phyloP scores from a whole-genome alignment of 2,797 vertebrate genomes.

The Coracias cyanogaster region DNA sequence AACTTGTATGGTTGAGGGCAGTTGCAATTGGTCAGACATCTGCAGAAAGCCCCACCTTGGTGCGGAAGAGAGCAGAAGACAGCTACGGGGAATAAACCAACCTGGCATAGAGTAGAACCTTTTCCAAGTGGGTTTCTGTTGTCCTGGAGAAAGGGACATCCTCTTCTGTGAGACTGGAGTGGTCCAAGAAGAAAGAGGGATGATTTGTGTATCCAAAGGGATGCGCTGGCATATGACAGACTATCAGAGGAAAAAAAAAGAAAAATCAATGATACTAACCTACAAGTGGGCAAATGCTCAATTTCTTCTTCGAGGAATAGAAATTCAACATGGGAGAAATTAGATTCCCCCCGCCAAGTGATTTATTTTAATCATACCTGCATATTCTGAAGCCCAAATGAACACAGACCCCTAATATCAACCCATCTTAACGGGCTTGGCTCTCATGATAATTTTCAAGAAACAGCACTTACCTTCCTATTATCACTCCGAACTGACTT shows the following conservation, averaged over 20 bases:
- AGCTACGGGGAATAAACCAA: background rate
- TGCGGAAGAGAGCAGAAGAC: background rate
- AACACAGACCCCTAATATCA: background rate
- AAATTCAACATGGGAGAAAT: background rate
- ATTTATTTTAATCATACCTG: background rate
- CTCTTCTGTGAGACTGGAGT: background rate
- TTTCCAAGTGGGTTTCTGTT: background rate
- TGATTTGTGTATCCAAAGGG: background rate
- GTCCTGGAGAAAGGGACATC: background rate
- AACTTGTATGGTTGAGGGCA: background rate
- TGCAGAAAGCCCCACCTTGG: background rate
- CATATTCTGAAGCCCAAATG: background rate
- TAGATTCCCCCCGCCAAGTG: rapidly evolving
- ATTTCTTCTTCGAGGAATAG: background rate
- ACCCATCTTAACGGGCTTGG: background rate
- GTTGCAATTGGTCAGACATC: background rate
- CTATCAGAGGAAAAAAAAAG: background rate
- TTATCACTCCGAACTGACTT: background rate
- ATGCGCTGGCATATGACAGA: background rate
- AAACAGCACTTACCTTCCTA: constrained; percentile 1
- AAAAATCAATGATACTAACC: background rate
- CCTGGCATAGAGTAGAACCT: background rate
- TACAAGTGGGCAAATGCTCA: background rate
- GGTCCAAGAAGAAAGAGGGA: background rate
- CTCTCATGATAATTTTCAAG: background rate